Conservation (phyloP, 1,140 invertebrate genomes). For the Stegodyphus dumicola region DNA sequence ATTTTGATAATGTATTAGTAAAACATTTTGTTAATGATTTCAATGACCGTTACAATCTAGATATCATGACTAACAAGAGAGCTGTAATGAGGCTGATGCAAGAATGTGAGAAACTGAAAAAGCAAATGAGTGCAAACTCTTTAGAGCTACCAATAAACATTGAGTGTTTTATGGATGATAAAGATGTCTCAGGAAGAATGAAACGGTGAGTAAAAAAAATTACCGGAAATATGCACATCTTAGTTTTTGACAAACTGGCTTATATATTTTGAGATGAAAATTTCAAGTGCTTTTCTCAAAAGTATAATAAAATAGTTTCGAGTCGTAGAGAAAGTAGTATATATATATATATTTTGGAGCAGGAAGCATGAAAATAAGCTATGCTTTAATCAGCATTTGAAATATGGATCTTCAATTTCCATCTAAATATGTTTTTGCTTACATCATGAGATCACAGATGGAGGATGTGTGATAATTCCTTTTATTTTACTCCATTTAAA, state of each 20-base stretch:
- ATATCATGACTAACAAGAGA: constrained; percentile 85
- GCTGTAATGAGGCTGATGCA: constrained; percentile 87
- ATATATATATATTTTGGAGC: too few relatives aligned
- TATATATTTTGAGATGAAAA: too few relatives aligned
- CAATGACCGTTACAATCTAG: constrained; percentile 81
- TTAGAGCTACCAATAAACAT: constrained; percentile 94
- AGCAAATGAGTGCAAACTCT: constrained; percentile 96
- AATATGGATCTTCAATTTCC: too few relatives aligned
- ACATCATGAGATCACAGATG: too few relatives aligned
- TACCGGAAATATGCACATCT: not conserved
- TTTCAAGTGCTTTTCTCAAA: too few relatives aligned
- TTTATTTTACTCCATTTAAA: too few relatives aligned
- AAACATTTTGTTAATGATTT: constrained; percentile 79
- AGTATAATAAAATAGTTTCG: too few relatives aligned
- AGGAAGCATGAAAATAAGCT: too few relatives aligned
- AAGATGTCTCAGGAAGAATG: constrained; percentile 86
- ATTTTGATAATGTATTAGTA: constrained; percentile 88
- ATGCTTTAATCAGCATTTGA: too few relatives aligned
- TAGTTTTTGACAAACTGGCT: not conserved
- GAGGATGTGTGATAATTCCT: too few relatives aligned
- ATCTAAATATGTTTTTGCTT: too few relatives aligned
- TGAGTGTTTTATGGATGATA: constrained; percentile 98
- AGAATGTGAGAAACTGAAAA: constrained; percentile 98
- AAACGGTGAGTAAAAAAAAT: constrained; percentile 69
- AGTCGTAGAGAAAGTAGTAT: too few relatives aligned